Evolutionary conservation across 2,113 vertebrate species (phyloP).

Genomic region (Sturnus vulgaris): DNA sequence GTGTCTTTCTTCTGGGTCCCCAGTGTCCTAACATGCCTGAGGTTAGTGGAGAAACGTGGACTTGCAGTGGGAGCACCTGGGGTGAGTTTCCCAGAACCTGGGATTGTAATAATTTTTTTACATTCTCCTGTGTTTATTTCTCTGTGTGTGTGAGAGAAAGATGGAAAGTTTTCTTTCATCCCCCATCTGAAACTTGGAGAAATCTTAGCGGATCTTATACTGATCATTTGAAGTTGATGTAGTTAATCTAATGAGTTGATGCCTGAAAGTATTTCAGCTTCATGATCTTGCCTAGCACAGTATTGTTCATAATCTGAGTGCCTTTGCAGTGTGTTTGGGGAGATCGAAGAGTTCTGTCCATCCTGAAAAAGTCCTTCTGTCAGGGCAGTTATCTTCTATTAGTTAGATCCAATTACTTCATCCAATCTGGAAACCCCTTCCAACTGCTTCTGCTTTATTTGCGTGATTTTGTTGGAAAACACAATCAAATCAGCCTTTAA

Average conservation of each 20-base stretch:
- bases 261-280: background rate
- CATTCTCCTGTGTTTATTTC: background rate
- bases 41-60: background rate
- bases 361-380: background rate
- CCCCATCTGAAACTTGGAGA: background rate
- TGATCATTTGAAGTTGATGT: background rate
- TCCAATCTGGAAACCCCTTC: background rate
- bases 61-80: background rate
- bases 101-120: background rate
- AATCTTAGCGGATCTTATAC: background rate
- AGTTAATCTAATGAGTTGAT: background rate
- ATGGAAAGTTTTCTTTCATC: background rate
- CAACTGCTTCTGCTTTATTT: background rate
- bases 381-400: background rate
- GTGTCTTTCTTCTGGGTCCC: background rate
- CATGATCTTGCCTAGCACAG: accelerated
- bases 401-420: background rate
- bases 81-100: background rate
- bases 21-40: background rate
- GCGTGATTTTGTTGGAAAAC: background rate
- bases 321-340: background rate
- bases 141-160: background rate
- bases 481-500: background rate
- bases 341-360: background rate
- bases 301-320: background rate